Evolutionary conservation across 2,797 vertebrate species (phyloP).

Genomic region (Rachycentron canadum): DNA sequence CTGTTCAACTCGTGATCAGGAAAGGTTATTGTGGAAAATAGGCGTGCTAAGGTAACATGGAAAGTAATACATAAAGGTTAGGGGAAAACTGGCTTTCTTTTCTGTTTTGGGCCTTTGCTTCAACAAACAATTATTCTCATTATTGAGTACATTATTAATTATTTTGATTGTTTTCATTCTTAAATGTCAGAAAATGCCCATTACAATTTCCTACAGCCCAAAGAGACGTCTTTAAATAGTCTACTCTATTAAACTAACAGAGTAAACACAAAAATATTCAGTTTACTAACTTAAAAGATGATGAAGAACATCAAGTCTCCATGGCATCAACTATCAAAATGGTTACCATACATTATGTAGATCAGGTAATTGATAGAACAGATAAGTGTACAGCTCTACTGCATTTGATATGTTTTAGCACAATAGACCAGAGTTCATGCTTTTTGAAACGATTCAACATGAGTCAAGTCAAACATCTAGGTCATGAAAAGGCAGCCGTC

Average conservation of each 20-base stretch:
- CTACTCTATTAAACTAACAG: not conserved
- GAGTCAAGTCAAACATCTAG: not conserved
- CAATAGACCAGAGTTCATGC: not conserved
- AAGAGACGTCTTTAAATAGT: not conserved
- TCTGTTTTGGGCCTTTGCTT: not conserved
- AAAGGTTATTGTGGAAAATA: slow-evolving; percentile 14
- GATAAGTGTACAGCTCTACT: not conserved
- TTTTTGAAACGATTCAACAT: not conserved
- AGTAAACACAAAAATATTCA: not conserved
- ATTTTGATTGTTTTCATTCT: not conserved
- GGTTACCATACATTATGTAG: not conserved
- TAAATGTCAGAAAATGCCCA: not conserved
- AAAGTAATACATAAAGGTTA: not conserved
- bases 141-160: not conserved
- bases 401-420: not conserved
- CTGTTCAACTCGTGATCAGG: slow-evolving; percentile 1
- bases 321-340: not conserved
- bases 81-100: not conserved
- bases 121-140: not conserved
- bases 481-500: not conserved
- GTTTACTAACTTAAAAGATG: not conserved
- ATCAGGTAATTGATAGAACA: not conserved
- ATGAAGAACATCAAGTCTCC: not conserved
- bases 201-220: not conserved
- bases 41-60: not conserved